These are phyloP conservation scores for Plodia interpunctella DNA, from an alignment of 1,140 invertebrate genomes.

Conservation along the genomic window DNA sequence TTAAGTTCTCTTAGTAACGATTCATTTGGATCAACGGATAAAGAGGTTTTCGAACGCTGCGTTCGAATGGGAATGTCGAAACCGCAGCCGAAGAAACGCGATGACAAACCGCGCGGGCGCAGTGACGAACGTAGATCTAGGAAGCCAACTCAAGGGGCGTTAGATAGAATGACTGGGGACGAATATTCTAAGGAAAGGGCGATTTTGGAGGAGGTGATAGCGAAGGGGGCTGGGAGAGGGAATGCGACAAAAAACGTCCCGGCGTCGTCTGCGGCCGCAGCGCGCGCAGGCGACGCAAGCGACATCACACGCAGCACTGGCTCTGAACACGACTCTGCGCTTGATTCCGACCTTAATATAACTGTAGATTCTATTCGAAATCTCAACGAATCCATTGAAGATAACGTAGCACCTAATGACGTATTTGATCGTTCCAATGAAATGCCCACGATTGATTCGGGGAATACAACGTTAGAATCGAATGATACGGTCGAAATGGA, in stretches of 20 bases:
- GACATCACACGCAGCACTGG: conserved; percentile 33
- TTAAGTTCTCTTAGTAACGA: conserved; percentile 81
- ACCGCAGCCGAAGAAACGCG: conserved; percentile 37
- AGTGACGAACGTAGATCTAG: conserved; percentile 26
- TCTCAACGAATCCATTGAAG: conserved; percentile 26
- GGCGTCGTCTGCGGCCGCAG: conserved; percentile 67
- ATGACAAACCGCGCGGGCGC: conserved; percentile 28
- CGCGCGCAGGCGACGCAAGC: conserved; percentile 62
- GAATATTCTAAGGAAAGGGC: conserved; percentile 44
- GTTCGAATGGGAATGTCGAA: conserved; percentile 82
- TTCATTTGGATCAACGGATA: conserved; percentile 84
- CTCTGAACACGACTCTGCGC: conserved; percentile 18
- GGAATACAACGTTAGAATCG: conserved; percentile 38
- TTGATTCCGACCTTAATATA: background rate
- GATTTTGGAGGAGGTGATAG: conserved; percentile 53
- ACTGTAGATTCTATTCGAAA: conserved; percentile 14
- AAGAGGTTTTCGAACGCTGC: conserved; percentile 87
- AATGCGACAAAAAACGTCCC: conserved; percentile 67
- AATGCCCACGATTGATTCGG: conserved; percentile 27
- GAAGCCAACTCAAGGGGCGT: conserved; percentile 31
- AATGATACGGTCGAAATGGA: conserved; percentile 33
- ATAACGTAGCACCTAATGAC: conserved; percentile 17
- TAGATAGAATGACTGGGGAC: conserved; percentile 48
- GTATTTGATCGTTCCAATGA: conserved; percentile 17
- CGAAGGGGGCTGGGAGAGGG: conserved; percentile 37